phyloP scores from a whole-genome alignment of 2,888 invertebrate species.

The Dolichomitus sp. region DNA sequence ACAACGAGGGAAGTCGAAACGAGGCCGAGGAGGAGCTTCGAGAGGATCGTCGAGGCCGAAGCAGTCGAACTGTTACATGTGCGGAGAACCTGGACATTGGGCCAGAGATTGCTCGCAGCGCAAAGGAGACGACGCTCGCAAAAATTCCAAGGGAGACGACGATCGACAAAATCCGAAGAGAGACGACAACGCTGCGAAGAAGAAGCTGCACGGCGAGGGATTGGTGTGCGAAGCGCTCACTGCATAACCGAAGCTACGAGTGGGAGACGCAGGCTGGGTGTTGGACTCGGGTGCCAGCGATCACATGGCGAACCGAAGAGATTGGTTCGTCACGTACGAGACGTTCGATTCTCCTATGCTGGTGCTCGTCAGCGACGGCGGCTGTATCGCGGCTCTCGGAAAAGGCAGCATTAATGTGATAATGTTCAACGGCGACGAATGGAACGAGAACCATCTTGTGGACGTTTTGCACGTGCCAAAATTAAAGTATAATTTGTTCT shows the following conservation, averaged over 20 bases:
- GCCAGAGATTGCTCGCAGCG: constrained; percentile 53
- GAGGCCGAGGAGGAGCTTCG: not conserved
- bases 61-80: constrained; percentile 63
- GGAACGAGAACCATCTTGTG: constrained; percentile 61
- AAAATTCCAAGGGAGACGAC: constrained; percentile 5
- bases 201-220: not conserved
- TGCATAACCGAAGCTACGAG: no score
- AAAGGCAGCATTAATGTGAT: constrained; percentile 63
- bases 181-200: not conserved
- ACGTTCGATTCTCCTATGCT: not conserved
- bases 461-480: constrained; percentile 60
- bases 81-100: constrained; percentile 66
- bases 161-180: no score
- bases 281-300: no score
- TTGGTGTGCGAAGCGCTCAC: no score
- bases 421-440: constrained; percentile 59
- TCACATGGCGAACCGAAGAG: constrained; percentile 1
- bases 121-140: constrained; percentile 13
- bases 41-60: constrained; percentile 26
- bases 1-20: constrained; percentile 23
- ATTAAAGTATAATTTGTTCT: constrained; percentile 62
- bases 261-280: no score
- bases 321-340: constrained; percentile 59
- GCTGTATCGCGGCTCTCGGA: constrained; percentile 44
- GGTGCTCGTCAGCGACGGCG: constrained; percentile 63